These are phyloP conservation scores for Nebria ingens DNA, from an alignment of 1,140 invertebrate species.

Conservation along the genomic window DNA sequence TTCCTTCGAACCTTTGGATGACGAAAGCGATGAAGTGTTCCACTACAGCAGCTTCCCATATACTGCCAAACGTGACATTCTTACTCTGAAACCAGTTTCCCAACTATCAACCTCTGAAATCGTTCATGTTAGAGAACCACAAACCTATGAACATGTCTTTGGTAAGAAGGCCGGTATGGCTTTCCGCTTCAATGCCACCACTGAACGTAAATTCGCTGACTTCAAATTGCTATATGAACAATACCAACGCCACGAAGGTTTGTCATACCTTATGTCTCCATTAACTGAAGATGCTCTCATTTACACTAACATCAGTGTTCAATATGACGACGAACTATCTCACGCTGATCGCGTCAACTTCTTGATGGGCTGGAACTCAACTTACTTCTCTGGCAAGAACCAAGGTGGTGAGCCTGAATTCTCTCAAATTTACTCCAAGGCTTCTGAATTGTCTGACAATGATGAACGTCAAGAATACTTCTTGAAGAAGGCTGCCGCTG, in stretches of 20 bases:
- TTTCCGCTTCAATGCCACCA: conserved; percentile 39
- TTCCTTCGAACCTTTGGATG: conserved; percentile 34
- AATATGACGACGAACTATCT: background rate
- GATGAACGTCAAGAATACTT: conserved; percentile 38
- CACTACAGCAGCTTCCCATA: conserved; percentile 49
- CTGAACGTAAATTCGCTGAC: conserved; percentile 33
- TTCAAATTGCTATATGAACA: conserved; percentile 20
- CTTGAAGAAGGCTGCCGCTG: conserved; percentile 35
- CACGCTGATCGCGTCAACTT: background rate
- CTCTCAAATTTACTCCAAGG: background rate
- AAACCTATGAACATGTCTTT: conserved; percentile 20
- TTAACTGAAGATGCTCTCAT: conserved; percentile 20
- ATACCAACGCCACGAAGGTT: conserved; percentile 20
- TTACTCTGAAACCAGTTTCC: conserved; percentile 36
- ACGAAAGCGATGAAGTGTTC: conserved; percentile 34
- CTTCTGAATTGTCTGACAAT: conserved; percentile 12
- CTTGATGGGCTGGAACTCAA: background rate
- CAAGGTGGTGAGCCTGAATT: background rate
- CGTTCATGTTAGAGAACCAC: conserved; percentile 29
- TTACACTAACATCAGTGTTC: conserved; percentile 11
- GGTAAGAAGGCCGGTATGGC: conserved; percentile 31
- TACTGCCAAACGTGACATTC: conserved; percentile 42
- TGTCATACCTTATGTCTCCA: conserved; percentile 21
- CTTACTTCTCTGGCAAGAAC: background rate
- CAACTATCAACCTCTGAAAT: conserved; percentile 34